Evolutionary conservation across 2,113 vertebrate species (phyloP).

Genomic region (Benitochromis conjunctus): DNA sequence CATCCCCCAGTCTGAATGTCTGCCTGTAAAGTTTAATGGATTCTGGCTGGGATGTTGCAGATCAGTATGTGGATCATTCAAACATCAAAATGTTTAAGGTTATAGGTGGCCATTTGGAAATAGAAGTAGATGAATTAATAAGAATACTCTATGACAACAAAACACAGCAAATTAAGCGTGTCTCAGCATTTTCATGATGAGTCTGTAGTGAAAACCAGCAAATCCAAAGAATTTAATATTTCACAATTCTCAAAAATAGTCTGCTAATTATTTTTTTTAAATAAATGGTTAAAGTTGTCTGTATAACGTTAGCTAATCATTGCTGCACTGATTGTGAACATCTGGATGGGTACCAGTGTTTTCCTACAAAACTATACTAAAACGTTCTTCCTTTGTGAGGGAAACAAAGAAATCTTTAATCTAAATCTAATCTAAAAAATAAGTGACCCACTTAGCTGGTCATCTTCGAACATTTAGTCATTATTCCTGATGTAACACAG

Average conservation of each 20-base stretch:
- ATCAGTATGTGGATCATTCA: background rate
- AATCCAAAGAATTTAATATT: background rate
- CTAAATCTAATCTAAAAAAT: background rate
- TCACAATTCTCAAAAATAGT: background rate
- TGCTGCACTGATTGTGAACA: background rate
- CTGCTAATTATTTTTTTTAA: accelerated
- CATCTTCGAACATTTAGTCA: background rate
- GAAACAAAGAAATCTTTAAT: background rate
- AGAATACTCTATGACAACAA: background rate
- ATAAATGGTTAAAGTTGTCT: background rate
- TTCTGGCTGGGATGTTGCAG: background rate
- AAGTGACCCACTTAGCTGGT: background rate
- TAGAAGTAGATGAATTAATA: background rate
- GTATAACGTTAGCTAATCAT: background rate
- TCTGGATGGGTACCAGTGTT: background rate
- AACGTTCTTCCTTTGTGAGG: background rate
- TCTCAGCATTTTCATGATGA: background rate
- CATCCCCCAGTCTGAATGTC: slow-evolving; percentile 5
- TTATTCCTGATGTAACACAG: background rate
- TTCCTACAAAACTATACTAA: background rate
- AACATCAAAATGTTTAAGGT: background rate
- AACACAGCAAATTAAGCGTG: background rate
- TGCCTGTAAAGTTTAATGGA: background rate
- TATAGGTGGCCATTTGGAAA: background rate
- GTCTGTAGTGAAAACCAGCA: background rate